Evolutionary conservation across 2,888 invertebrate genomes (phyloP), one percentile per base, ranked within the genome.

Genomic region (Leptopilina myrica): DNA sequence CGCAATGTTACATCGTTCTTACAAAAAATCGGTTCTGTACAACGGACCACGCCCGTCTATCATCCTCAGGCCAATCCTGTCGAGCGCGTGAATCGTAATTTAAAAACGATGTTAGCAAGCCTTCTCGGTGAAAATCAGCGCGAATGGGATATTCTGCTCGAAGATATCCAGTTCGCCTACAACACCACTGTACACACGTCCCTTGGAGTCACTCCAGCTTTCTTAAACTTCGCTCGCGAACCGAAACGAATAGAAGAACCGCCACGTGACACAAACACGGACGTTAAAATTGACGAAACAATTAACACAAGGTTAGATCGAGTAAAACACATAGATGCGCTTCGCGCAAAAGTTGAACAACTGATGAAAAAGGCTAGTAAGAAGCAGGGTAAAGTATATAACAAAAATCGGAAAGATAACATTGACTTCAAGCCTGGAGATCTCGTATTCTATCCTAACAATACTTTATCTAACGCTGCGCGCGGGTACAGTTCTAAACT

Each of bases 111-210:
- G 20, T 20, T 20, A 8, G 14, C 56, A 1, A 56, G 56, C 5
- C 56, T 56, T 5, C 14, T 56, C 12, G 14, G 14, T 14, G 56
- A 56, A 43, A 56, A 56, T 12, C 56, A 56, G 9, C 8, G 11
- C 12, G 56, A 56, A 56, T 14, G 56, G 56, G 56, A 56, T 12
- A n/a, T 12, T 12, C 12, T 56, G 11, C 14, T 56, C 3, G 56
- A 56, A 11, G 12, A 56, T 5, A 11, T 56, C 5, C 56, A 56
- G 12, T 56, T 56, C 14, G 56, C 56, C 56, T 1, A 79, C 65
- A n/a, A 79, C 14, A 53, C 79, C 66, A 43, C 43, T 8, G 43
- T 43, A 8, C 43, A 56, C 56, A 11, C 56, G 5, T 56, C 56
- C 14, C 14, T 56, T 5, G 56, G 56, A 56, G 56, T 56, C 12